Base-by-base conservation (phyloP, 2,888 invertebrate species). In the Pristionchus arcanus region DNA sequence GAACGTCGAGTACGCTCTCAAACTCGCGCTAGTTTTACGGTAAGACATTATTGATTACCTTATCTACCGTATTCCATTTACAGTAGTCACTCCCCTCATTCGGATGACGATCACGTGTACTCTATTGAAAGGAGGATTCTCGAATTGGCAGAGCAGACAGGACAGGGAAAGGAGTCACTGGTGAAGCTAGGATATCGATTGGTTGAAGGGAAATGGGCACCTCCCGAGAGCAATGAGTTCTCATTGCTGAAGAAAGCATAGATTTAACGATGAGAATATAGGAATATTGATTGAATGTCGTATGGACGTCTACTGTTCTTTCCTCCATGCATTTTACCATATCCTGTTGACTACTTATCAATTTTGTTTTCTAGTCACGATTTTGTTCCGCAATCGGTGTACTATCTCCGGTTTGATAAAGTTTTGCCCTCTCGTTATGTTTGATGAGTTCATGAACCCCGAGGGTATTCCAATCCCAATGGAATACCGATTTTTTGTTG, bases 1-100 rank as follows among this genome's bases (percentile, higher is more conserved):
- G 0, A 99, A 99, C 95, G 97, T 97, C 71, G 98, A 98, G 94
- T 99, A 99, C 96, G 96, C 98, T 0, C 97, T 97, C 34, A 88
- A 94, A 28, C 90, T 94, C 16, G 94, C 94, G 7, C 90, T 94
- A 63, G 91, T 92, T 89, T 91, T 94, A 37, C 90, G 89, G 89
- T 89, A 55, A n/a, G 84, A 55, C 4, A 81, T 49, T 19, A 77
- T 77, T n/a, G 37, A 42, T 77, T 77, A 25, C 13, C 34, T 19
- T 34, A 86, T 21, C 59, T 25, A 71, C 31, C 31, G 68, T 71
- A 71, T 15, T 21, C 37, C 21, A n/a, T 49, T 55, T 71, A 55
- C 53, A 88, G 87, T 53, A 55, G 91, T 37, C 81, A 81, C 28
- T 63, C 89, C 19, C 88, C 88, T 1, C 88, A 81, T 66, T 59